These are phyloP conservation scores for Tauraco erythrolophus DNA, from an alignment of 2,113 vertebrate species.

Conservation along the genomic window DNA sequence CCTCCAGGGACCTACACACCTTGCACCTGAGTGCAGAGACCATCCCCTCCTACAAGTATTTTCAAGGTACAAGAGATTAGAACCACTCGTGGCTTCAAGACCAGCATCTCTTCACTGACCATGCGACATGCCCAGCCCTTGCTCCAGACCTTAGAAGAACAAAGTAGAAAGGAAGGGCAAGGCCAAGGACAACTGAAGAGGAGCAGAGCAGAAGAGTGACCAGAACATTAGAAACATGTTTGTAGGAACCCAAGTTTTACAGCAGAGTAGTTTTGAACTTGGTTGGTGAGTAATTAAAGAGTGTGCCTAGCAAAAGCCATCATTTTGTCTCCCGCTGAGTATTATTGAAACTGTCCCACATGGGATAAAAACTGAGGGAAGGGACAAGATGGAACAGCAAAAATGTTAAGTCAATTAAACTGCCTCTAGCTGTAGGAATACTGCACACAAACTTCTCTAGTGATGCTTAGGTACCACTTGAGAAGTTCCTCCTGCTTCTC, in stretches of 20 bases:
- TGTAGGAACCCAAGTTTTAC: background rate
- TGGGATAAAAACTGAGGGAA: background rate
- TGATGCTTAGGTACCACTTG: background rate
- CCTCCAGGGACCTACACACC: background rate
- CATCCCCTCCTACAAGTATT: background rate
- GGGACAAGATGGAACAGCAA: background rate
- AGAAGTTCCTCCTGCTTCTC: background rate
- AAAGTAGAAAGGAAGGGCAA: background rate
- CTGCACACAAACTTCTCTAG: background rate
- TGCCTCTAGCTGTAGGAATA: background rate
- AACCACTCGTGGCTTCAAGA: background rate
- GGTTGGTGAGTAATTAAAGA: background rate
- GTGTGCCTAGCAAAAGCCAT: background rate
- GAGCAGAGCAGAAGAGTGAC: background rate
- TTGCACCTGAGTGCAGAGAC: background rate
- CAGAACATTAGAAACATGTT: background rate
- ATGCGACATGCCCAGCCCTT: background rate
- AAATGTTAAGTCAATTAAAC: background rate
- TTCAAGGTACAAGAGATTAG: background rate
- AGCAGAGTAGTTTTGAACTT: background rate
- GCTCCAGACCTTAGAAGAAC: background rate
- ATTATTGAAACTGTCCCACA: background rate
- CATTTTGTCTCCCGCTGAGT: background rate
- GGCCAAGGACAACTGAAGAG: background rate
- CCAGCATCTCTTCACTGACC: background rate